Evolutionary conservation across 1,140 invertebrate genomes (phyloP), one percentile per base, ranked within the genome.

Genomic region (Ooceraea biroi): DNA sequence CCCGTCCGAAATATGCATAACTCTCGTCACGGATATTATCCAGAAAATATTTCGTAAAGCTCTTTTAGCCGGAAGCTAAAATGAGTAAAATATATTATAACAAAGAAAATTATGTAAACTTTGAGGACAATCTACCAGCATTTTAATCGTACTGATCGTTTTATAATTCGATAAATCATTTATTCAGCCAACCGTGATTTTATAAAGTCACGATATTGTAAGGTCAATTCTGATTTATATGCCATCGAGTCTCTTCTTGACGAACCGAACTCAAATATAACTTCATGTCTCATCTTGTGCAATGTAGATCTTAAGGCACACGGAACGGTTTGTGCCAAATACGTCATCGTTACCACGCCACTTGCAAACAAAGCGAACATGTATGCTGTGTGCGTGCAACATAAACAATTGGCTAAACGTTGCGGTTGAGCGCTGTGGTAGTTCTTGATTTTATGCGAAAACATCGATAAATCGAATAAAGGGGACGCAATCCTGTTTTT

Each of bases 381-480:
- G 55, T 60, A 73, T 50, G 30, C 52, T 61, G 25, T 44, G 30
- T 12, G 52, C 58, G 83, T 63, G 61, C 58, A 86, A 85, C 74
- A 66, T 73, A 86, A 52, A 68, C 27, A 55, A 73, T 71, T 60
- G 78, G 63, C 11, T 74, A 52, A 69, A 69, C 63, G 58, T 27
- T 52, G 82, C 46, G 52, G 44, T 46, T 50, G 36, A 36, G n/a
- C 57, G 25, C 27, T 27, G 68, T 60, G 55, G 27, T 82, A 46
- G 68, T 41, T 78, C 30, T 58, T 52, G 36, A 22, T 73, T 85
- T 82, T 30, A 58, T 57, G 36, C 17, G 78, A 87, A 87, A 86
- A 86, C 78, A 87, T 27, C 78, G 71, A 86, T 87, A 87, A 86
- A 87, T 87, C 57, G 69, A 83, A 69, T 65, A 71, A 58, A 48